Conservation (phyloP, 2,888 invertebrate genomes). For the Catocala nupta region DNA sequence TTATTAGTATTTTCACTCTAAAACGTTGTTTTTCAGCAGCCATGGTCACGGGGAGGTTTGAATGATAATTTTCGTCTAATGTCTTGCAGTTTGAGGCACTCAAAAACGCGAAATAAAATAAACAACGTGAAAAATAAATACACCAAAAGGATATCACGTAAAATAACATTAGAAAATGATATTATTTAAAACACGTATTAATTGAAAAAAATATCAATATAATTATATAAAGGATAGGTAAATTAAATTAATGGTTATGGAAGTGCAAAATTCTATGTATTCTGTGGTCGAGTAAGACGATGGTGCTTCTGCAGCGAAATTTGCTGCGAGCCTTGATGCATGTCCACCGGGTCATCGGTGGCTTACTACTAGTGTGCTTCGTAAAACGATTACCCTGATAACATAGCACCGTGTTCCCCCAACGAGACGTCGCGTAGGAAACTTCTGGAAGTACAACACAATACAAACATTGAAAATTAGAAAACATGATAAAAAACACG, state of each 20-base stretch:
- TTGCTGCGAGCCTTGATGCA: conserved; percentile 43
- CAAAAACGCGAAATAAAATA: no score
- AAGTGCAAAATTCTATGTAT: conserved; percentile 42
- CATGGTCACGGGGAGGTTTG: no score
- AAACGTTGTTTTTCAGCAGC: no score
- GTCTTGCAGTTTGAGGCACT: no score
- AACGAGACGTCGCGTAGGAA: conserved; percentile 30
- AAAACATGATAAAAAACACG: background rate
- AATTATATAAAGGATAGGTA: background rate
- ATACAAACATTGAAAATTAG: background rate
- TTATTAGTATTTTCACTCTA: no score
- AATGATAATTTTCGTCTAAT: no score
- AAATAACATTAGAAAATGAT: no score
- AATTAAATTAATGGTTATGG: conserved; percentile 52
- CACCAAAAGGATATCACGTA: no score
- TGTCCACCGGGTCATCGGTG: conserved; percentile 49
- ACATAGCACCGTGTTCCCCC: conserved; percentile 21
- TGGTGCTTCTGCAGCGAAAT: conserved; percentile 49
- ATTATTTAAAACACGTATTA: no score
- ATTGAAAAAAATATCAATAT: background rate
- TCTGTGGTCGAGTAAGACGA: conserved; percentile 44
- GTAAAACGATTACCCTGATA: conserved; percentile 39
- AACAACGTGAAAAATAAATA: no score
- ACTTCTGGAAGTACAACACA: conserved; percentile 30
- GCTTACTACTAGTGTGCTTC: conserved; percentile 50